These are phyloP conservation scores for Microcebus lehilahytsara DNA, from an alignment of 2,113 vertebrate species.

Conservation along the genomic window DNA sequence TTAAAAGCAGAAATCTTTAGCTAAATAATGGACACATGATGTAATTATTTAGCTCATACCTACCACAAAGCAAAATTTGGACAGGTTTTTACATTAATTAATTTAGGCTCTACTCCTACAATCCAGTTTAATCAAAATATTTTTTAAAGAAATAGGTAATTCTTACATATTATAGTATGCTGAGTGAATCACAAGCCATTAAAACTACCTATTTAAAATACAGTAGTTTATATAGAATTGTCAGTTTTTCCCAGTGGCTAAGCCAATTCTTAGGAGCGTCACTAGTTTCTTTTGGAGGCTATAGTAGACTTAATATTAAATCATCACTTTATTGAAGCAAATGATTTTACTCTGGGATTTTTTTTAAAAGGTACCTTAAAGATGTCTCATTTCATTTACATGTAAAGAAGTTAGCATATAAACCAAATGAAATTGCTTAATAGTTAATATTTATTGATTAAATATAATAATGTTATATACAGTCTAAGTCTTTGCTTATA, in stretches of 20 bases:
- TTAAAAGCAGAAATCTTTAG: neutral
- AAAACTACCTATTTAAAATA: neutral
- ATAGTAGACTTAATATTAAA: neutral
- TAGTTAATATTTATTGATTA: neutral
- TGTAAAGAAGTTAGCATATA: neutral
- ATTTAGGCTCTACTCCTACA: neutral
- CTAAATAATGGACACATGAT: neutral
- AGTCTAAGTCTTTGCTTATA: neutral
- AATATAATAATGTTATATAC: neutral
- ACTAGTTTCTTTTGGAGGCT: slow-evolving; percentile 34
- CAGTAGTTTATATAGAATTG: neutral
- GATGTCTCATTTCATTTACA: neutral
- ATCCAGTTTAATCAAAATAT: neutral
- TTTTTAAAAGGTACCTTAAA: neutral
- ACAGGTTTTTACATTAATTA: neutral
- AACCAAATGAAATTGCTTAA: neutral
- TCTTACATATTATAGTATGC: neutral
- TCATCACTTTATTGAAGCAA: neutral
- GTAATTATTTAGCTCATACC: neutral
- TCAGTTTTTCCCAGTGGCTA: neutral
- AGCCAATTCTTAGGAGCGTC: neutral
- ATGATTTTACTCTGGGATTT: neutral
- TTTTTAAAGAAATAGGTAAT: slow-evolving; percentile 10
- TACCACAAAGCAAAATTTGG: neutral
- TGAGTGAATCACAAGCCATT: neutral